Percentiles rank a stretch among this genome's conserved stretches.
Evolutionary conservation across 2,888 invertebrate species (phyloP).

Genomic region (Empis stercorea): DNA sequence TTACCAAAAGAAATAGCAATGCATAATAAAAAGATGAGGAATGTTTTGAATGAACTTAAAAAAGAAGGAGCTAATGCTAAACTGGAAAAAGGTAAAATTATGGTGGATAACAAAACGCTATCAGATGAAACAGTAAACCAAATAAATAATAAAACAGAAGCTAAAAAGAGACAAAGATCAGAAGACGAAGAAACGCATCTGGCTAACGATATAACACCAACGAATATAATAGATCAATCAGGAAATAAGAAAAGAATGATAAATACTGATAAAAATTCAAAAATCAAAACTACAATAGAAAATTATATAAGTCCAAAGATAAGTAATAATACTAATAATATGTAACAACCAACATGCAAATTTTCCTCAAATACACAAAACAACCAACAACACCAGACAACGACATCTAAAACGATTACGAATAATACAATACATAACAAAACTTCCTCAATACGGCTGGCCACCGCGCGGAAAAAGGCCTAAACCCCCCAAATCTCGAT

Average conservation of each 20-base stretch:
- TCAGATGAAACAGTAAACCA: neutral
- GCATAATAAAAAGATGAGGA: neutral
- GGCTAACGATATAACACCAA: too few species aligned
- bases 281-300: too few species aligned
- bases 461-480: neutral
- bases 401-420: too few species aligned
- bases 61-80: neutral
- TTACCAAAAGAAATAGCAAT: neutral
- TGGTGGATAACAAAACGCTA: neutral
- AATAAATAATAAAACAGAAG: neutral
- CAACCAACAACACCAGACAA: too few species aligned
- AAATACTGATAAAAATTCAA: too few species aligned
- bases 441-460: neutral
- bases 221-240: too few species aligned
- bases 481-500: too few species aligned
- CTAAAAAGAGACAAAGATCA: neutral
- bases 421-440: neutral
- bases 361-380: too few species aligned
- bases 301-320: too few species aligned
- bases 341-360: too few species aligned
- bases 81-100: neutral
- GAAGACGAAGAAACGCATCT: neutral
- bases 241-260: too few species aligned
- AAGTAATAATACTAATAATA: too few species aligned
- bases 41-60: neutral